Evolutionary conservation across 2,797 vertebrate species (phyloP).

Genomic region (Mormyrus proboscirostris): DNA sequence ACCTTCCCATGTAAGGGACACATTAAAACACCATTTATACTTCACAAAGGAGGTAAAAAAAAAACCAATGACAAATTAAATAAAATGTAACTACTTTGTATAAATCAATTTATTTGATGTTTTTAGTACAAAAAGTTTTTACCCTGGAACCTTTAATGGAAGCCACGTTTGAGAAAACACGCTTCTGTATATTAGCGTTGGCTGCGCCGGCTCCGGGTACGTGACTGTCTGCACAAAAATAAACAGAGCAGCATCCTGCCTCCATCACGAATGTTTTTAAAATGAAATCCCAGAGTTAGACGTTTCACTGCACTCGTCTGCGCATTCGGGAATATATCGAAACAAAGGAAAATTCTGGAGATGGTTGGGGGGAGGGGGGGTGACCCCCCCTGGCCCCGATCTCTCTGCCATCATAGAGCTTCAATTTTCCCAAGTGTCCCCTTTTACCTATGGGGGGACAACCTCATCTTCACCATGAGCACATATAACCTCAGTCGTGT

Average conservation of each 20-base stretch:
- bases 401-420: neutral
- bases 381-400: neutral
- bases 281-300: neutral
- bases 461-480: neutral
- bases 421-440: conserved; percentile 2
- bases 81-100: neutral
- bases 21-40: neutral
- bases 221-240: neutral
- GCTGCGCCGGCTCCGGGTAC: neutral
- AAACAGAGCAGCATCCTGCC: neutral
- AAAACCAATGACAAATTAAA: neutral
- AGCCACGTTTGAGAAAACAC: neutral
- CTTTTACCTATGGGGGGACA: neutral
- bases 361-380: neutral
- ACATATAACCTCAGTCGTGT: neutral
- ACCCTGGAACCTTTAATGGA: neutral
- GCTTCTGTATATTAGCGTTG: neutral
- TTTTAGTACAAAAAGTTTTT: neutral
- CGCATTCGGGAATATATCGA: neutral
- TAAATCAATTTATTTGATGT: neutral
- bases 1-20: neutral
- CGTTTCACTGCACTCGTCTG: neutral
- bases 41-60: neutral
- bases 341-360: neutral
- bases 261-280: neutral